Percentiles rank a stretch among this genome's conserved stretches.
These are phyloP conservation scores for Misgurnus mizolepis DNA, from an alignment of 2,113 vertebrate species.

Conservation along the genomic window DNA sequence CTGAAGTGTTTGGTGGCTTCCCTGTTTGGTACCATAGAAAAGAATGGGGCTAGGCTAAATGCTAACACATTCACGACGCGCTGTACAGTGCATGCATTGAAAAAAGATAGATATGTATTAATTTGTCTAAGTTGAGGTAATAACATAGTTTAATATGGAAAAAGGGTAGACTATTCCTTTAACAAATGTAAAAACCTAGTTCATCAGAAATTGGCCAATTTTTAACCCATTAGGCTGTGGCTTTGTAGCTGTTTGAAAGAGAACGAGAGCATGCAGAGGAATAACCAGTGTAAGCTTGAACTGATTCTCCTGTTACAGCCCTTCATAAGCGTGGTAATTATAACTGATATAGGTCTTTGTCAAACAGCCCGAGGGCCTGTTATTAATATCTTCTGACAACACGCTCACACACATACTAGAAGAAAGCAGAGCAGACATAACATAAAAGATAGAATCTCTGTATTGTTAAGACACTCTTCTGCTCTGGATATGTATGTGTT, in stretches of 20 bases:
- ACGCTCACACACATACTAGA: neutral
- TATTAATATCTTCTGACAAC: slow-evolving; percentile 36
- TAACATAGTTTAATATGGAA: too few relatives aligned
- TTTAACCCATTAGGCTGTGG: neutral
- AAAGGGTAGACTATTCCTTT: too few relatives aligned
- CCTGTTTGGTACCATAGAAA: too few relatives aligned
- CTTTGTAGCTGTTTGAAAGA: neutral
- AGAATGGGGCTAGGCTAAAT: too few relatives aligned
- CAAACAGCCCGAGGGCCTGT: slow-evolving; percentile 15
- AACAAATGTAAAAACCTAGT: neutral
- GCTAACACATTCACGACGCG: too few relatives aligned
- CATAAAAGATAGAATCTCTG: slow-evolving; percentile 11
- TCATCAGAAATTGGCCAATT: neutral
- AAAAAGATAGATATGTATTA: too few relatives aligned
- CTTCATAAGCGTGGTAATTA: slow-evolving; percentile 21
- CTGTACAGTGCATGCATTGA: too few relatives aligned
- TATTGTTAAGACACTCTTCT: slow-evolving; percentile 16
- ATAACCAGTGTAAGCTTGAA: slow-evolving; percentile 18
- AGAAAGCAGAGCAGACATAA: neutral
- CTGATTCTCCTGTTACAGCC: slow-evolving; percentile 19
- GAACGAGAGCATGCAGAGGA: neutral
- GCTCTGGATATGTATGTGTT: slow-evolving; percentile 12
- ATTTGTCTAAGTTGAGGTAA: too few relatives aligned
- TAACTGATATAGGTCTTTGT: slow-evolving; percentile 38
- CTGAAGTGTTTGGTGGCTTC: too few relatives aligned